A percentile compares a stretch with the other conserved stretches of the same genome.
These are phyloP conservation scores for Ylistrum balloti DNA, from an alignment of 1,140 invertebrate species.

Conservation along the genomic window DNA sequence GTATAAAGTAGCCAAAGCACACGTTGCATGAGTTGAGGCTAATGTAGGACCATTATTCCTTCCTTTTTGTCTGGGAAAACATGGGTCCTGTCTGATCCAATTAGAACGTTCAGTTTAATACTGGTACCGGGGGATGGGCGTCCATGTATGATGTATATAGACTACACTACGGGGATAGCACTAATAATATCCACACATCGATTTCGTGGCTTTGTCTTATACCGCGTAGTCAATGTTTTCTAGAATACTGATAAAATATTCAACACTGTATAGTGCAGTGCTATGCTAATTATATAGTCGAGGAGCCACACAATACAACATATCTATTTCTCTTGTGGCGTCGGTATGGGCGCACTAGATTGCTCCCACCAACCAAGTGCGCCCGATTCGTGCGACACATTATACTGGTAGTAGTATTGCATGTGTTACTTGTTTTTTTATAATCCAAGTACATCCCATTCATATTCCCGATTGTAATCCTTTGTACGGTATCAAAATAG, in stretches of 20 bases:
- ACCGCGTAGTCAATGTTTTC: conserved; percentile 6
- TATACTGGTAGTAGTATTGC: too few species aligned
- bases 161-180: neutral
- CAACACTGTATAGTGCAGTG: conserved; percentile 32
- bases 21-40: neutral
- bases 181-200: neutral
- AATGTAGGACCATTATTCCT: neutral
- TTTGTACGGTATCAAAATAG: too few species aligned
- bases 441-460: too few species aligned
- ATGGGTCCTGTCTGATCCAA: neutral
- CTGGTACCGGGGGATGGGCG: neutral
- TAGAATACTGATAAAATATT: conserved; percentile 36
- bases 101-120: conserved; percentile 5
- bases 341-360: neutral
- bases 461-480: too few species aligned
- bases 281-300: neutral
- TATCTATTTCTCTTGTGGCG: neutral
- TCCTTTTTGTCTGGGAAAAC: conserved; percentile 27
- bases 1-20: neutral
- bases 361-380: neutral
- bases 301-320: neutral
- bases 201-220: conserved; percentile 34
- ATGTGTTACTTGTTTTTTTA: too few species aligned
- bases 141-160: neutral
- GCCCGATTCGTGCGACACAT: neutral